Percentiles rank a stretch among this genome's conserved stretches.
These are phyloP conservation scores for Irena cyanogastra DNA, from an alignment of 2,113 vertebrate genomes.

Conservation along the genomic window DNA sequence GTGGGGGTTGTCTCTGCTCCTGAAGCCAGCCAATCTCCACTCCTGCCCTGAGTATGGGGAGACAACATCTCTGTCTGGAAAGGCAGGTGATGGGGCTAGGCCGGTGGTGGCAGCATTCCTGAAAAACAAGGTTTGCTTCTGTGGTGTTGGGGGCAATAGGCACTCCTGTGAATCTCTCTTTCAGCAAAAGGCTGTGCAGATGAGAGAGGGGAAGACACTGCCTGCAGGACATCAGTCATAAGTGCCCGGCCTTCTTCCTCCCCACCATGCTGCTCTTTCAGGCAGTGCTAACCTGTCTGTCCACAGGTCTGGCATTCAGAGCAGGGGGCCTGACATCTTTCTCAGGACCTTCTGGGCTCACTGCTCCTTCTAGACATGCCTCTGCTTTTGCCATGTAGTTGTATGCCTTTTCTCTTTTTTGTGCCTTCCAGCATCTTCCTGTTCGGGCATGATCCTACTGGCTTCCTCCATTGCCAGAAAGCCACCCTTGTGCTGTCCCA, in stretches of 20 bases:
- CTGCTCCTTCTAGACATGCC: not conserved
- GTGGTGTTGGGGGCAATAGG: not conserved
- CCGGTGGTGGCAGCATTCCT: not conserved
- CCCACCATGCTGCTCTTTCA: not conserved
- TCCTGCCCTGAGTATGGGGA: not conserved
- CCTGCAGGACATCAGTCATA: not conserved
- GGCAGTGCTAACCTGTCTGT: not conserved
- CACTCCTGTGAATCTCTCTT: not conserved
- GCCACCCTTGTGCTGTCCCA: not conserved
- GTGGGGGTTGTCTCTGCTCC: accelerated
- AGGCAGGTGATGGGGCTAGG: not conserved
- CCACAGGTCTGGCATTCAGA: not conserved
- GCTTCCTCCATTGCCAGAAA: not conserved
- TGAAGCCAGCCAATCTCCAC: not conserved
- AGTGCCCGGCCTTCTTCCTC: not conserved
- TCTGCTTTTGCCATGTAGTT: not conserved
- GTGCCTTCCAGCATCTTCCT: not conserved
- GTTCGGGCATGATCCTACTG: accelerated
- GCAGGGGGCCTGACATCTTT: accelerated
- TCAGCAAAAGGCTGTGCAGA: not conserved
- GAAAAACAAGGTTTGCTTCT: not conserved
- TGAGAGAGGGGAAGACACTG: too few relatives aligned
- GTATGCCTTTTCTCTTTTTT: not conserved
- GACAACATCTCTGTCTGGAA: not conserved
- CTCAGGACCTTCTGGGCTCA: not conserved